phyloP scores from a whole-genome alignment of 2,888 invertebrate genomes.

The Sphaerophoria rueppellii region DNA sequence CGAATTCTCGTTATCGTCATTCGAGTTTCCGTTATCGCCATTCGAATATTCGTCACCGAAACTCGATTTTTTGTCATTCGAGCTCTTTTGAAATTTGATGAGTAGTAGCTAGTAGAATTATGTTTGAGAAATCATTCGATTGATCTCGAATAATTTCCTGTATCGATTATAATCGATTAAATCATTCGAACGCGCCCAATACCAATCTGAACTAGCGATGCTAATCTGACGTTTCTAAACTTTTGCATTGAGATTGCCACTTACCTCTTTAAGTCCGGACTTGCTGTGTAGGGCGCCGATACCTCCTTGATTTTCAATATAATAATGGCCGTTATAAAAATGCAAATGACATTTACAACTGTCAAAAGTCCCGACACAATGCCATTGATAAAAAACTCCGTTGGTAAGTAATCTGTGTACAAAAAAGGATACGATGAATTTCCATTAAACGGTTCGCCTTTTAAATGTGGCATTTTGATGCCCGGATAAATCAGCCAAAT shows the following conservation, averaged over 20 bases:
- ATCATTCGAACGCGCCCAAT: no score
- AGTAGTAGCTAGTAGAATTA: no score
- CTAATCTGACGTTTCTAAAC: neutral
- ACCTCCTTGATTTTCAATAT: slow-evolving; percentile 93
- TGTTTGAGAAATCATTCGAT: no score
- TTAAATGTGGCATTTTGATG: slow-evolving; percentile 87
- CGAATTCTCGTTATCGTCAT: no score
- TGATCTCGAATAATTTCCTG: no score
- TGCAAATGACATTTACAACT: slow-evolving; percentile 91
- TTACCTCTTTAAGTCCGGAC: slow-evolving; percentile 87
- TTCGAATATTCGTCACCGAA: no score
- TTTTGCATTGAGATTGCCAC: slow-evolving; percentile 61
- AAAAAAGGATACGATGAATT: slow-evolving; percentile 86
- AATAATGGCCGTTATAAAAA: slow-evolving; percentile 90
- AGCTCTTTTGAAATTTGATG: neutral
- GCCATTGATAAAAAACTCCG: slow-evolving; percentile 90
- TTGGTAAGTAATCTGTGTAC: slow-evolving; percentile 89
- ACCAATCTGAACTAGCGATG: no score
- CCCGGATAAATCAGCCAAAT: slow-evolving; percentile 88
- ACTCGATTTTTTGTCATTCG: no score
- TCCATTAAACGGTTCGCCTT: slow-evolving; percentile 86
- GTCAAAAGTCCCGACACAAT: slow-evolving; percentile 91
- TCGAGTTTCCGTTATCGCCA: no score
- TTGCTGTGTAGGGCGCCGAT: slow-evolving; percentile 90
- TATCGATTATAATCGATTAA: no score